Conservation (phyloP, 1,140 invertebrate species). For the Colletes gigas region DNA sequence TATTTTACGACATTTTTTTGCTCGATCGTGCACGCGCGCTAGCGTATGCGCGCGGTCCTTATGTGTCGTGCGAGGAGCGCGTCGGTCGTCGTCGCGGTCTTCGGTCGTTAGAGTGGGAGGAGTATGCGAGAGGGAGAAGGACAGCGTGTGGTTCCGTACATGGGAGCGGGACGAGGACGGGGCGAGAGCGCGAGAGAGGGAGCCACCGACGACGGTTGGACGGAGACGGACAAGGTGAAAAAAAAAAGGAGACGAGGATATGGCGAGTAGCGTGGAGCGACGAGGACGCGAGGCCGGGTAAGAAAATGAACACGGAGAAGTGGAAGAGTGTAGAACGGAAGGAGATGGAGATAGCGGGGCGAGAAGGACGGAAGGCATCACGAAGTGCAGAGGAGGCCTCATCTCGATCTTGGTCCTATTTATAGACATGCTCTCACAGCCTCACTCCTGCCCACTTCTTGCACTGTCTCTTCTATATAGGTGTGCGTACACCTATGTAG, state of each 20-base stretch:
- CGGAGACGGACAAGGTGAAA: not conserved
- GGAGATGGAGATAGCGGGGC: slow-evolving; percentile 21
- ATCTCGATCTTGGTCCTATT: slow-evolving; percentile 79
- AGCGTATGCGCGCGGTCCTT: slow-evolving; percentile 58
- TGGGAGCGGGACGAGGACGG: slow-evolving; percentile 5
- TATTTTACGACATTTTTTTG: slow-evolving; percentile 56
- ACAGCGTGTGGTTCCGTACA: slow-evolving; percentile 24
- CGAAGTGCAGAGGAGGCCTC: slow-evolving; percentile 74
- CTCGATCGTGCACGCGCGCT: slow-evolving; percentile 50
- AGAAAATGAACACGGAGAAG: slow-evolving; percentile 21
- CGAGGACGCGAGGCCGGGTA: slow-evolving; percentile 27
- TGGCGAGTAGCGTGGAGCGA: not conserved
- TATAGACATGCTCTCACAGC: slow-evolving; percentile 81
- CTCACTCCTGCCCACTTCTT: slow-evolving; percentile 77
- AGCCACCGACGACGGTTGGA: not conserved
- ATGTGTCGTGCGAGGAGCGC: slow-evolving; percentile 53
- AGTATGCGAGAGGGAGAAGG: slow-evolving; percentile 13
- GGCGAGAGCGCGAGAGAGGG: not conserved
- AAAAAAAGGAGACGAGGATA: slow-evolving; percentile 28
- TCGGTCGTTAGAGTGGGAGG: slow-evolving; percentile 39
- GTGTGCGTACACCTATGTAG: slow-evolving; percentile 56
- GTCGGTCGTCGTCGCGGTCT: slow-evolving; percentile 37
- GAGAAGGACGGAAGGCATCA: slow-evolving; percentile 67
- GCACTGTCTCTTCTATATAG: slow-evolving; percentile 71
- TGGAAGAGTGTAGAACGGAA: slow-evolving; percentile 4